A percentile compares a stretch with the other conserved stretches of the same genome.
These are phyloP conservation scores for Clytia hemisphaerica DNA, from an alignment of 30 jellyfish, hydroid and myxozoan genomes.

Conservation along the genomic window DNA sequence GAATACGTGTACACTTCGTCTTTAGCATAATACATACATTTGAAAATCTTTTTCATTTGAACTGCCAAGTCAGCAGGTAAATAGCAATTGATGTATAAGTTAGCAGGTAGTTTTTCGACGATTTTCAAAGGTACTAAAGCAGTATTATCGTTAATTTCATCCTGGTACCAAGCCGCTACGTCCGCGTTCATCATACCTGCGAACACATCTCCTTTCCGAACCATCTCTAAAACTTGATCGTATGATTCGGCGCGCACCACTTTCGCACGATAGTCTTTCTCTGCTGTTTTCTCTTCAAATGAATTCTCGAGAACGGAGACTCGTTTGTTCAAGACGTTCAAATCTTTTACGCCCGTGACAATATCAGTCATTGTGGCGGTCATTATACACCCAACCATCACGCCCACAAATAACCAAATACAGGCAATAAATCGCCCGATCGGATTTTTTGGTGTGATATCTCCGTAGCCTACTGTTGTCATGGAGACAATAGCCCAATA, in stretches of 20 bases:
- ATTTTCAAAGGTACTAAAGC: slow-evolving; percentile 10
- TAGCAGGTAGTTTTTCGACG: slow-evolving; percentile 12
- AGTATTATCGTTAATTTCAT: slow-evolving; percentile 12
- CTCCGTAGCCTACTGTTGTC: slow-evolving; percentile 42
- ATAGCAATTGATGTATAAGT: not conserved
- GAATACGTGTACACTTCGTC: slow-evolving; percentile 20
- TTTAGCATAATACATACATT: not conserved
- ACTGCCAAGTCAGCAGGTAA: not conserved
- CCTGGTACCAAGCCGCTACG: slow-evolving; percentile 38
- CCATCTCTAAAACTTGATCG: slow-evolving; percentile 15
- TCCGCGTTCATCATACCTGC: slow-evolving; percentile 29
- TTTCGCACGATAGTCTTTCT: not conserved
- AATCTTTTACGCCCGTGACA: slow-evolving; percentile 18
- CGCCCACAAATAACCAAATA: slow-evolving; percentile 21
- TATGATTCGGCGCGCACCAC: slow-evolving; percentile 11
- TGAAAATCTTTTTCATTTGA: not conserved
- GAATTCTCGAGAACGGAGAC: slow-evolving; percentile 26
- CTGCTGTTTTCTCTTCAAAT: slow-evolving; percentile 4
- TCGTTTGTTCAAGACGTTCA: not conserved
- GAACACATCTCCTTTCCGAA: slow-evolving; percentile 13
- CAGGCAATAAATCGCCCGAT: slow-evolving; percentile 23
- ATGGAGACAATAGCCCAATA: slow-evolving; percentile 38
- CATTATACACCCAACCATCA: slow-evolving; percentile 8
- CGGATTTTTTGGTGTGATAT: slow-evolving; percentile 11
- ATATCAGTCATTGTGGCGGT: slow-evolving; percentile 23